A percentile compares a stretch with the other conserved stretches of the same genome.
Conservation (phyloP, 2,113 vertebrate species). For the Etheostoma cragini region DNA sequence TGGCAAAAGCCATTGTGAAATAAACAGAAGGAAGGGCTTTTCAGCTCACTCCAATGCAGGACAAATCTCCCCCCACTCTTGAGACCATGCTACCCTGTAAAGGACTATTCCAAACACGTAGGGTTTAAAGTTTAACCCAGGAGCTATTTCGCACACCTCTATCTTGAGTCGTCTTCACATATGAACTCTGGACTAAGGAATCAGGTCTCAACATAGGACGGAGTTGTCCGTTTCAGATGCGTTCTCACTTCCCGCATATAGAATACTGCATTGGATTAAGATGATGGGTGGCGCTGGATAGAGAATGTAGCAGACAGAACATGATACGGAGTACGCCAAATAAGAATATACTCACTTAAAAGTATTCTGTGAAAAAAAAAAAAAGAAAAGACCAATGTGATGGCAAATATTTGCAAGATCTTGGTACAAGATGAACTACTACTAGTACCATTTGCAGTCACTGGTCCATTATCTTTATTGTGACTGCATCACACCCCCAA, state of each 20-base stretch:
- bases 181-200: too few species aligned
- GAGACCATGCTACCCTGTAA: neutral
- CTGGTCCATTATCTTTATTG: too few species aligned
- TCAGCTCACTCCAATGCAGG: neutral
- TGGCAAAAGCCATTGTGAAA: neutral
- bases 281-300: too few species aligned
- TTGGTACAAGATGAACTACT: too few species aligned
- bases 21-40: neutral
- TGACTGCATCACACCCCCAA: too few species aligned
- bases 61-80: neutral
- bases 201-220: too few species aligned
- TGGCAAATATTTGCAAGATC: neutral
- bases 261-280: too few species aligned
- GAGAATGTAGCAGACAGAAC: too few species aligned
- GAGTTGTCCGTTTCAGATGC: too few species aligned
- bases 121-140: conserved; percentile 36
- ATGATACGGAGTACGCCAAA: too few species aligned
- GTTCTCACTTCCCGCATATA: too few species aligned
- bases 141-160: neutral
- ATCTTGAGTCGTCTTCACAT: neutral
- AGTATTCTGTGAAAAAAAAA: neutral
- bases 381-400: neutral
- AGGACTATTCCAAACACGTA: neutral
- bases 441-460: too few species aligned
- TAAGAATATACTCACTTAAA: neutral